A percentile compares a stretch with the other conserved stretches of the same genome.
Conservation (phyloP, 1,140 invertebrate species). For the Euschistus heros region DNA sequence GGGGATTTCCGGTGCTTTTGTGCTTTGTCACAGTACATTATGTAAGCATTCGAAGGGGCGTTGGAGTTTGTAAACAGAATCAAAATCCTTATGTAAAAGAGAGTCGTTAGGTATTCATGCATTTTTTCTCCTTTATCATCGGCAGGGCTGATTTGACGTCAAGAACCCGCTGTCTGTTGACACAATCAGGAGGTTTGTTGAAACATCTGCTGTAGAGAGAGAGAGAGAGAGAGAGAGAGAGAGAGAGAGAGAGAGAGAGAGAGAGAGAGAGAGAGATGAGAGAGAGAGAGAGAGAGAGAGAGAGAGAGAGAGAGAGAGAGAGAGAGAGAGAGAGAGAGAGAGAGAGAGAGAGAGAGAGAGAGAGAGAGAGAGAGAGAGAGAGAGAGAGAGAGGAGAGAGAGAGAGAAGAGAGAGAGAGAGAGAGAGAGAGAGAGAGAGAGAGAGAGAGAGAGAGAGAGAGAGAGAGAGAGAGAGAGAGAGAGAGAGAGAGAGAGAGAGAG, state of each 20-base stretch:
- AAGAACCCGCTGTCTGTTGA: too few relatives aligned
- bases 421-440: slow-evolving; percentile 14
- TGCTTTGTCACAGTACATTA: too few relatives aligned
- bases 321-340: background rate
- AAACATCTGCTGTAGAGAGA: background rate
- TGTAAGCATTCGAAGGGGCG: too few relatives aligned
- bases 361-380: background rate
- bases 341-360: background rate
- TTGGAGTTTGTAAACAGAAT: too few relatives aligned
- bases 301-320: background rate
- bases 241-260: background rate
- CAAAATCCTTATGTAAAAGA: too few relatives aligned
- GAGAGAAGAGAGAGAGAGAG: slow-evolving; percentile 15
- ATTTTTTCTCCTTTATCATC: too few relatives aligned
- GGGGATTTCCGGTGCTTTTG: too few relatives aligned
- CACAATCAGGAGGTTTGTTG: too few relatives aligned
- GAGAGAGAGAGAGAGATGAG: background rate
- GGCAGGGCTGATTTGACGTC: too few relatives aligned
- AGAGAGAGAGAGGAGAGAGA: background rate
- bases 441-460: slow-evolving; percentile 15
- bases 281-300: background rate
- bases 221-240: background rate
- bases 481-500: slow-evolving; percentile 6
- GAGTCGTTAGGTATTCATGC: too few relatives aligned
- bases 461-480: slow-evolving; percentile 15